Percentiles rank a stretch among this genome's conserved stretches.
Evolutionary conservation across 2,113 vertebrate genomes (phyloP).

Genomic region (Cyprichromis sp.): DNA sequence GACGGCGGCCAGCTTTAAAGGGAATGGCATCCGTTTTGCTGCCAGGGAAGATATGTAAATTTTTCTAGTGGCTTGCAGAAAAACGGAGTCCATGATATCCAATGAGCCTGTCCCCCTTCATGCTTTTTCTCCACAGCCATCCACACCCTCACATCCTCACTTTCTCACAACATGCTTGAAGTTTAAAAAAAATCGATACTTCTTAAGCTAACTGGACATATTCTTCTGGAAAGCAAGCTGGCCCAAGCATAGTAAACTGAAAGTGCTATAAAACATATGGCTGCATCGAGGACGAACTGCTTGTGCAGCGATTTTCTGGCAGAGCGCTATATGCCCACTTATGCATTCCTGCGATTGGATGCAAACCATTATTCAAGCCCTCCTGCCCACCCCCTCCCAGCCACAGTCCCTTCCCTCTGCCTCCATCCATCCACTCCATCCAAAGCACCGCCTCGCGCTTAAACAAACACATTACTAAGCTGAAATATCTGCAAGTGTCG

Average conservation of each 20-base stretch:
- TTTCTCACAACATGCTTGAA: background rate
- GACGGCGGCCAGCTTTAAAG: background rate
- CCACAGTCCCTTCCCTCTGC: background rate
- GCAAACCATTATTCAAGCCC: slow-evolving; percentile 52
- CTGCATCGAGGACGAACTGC: slow-evolving; percentile 30
- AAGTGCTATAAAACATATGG: slow-evolving; percentile 57
- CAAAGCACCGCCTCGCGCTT: slow-evolving; percentile 10
- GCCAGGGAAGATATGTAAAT: slow-evolving; percentile 5
- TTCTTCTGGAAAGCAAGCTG: slow-evolving; percentile 25
- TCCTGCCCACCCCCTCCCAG: background rate
- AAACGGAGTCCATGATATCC: background rate
- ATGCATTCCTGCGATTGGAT: slow-evolving; percentile 47
- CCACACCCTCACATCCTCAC: background rate
- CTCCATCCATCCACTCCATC: slow-evolving; percentile 28
- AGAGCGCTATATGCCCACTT: slow-evolving; percentile 23
- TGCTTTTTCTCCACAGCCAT: background rate
- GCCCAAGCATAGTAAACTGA: slow-evolving; percentile 28
- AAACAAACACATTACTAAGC: slow-evolving; percentile 61
- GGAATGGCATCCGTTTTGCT: slow-evolving; percentile 1
- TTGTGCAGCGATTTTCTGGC: slow-evolving; percentile 37
- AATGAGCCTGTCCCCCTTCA: background rate
- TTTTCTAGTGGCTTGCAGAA: slow-evolving; percentile 26
- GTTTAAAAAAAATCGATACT: slow-evolving; percentile 31
- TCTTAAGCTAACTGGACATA: slow-evolving; percentile 43
- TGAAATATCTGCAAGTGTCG: slow-evolving; percentile 52